These are phyloP conservation scores for roundworm (Caenorhabditis elegans) DNA, from an alignment of 1,140 invertebrate genomes.

Conservation along the genomic window WBcel235 BX284602.5:547501-548000, in stretches of 20 bases:
- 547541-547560: too few relatives aligned
- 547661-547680: too few relatives aligned
- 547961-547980: too few relatives aligned
- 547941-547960: background rate
- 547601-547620: too few relatives aligned
- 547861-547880: conserved; percentile 41
- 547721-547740: conserved; percentile 48
- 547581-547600: too few relatives aligned
- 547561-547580: too few relatives aligned
- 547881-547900: conserved; percentile 44
- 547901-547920: conserved; percentile 34
- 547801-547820: conserved; percentile 47
- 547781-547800: conserved; percentile 55
- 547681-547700: too few relatives aligned
- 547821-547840: conserved; percentile 20
- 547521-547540: too few relatives aligned
- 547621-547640: too few relatives aligned
- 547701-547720: background rate
- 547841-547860: conserved; percentile 46
- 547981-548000: background rate
- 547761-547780: conserved; percentile 51
- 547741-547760: conserved; percentile 44
- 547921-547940: conserved; percentile 6
- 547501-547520: too few relatives aligned
- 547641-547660: too few relatives aligned